Base-by-base conservation (phyloP, 2,113 vertebrate genomes). In the Edolisoma coerulescens region DNA sequence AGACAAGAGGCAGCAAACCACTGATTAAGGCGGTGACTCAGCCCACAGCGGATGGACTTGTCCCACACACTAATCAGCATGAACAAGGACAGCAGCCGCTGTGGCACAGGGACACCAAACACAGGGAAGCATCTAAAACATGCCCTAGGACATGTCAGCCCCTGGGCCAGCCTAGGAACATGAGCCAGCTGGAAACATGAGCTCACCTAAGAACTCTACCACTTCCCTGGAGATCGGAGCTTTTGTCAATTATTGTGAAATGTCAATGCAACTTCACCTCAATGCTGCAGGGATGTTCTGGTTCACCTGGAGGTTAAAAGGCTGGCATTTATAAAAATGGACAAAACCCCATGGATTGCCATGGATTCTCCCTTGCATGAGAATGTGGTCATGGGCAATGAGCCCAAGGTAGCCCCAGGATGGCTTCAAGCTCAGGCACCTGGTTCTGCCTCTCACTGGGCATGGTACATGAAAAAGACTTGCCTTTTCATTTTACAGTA, bases 11-110 rank as follows among this genome's bases (percentile, higher is more conserved):
- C 59, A 67, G 41, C 83, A 74, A 90, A 33, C 5, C 60, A n/a
- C 33, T 92, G 76, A 92, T 71, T 57, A 90, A 84, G 44, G 59
- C 1, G 2, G 41, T 95, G 92, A 95, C 50, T 91, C 81, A 96
- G 75, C 0, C 1, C 4, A 3, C 42, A 42, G 53, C 0, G 28
- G 59, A 84, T 33, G 42, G 75, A 53, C 71, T 80, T 87, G 75
- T 75, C 81, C 77, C 77, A 57, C 81, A 27, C 56, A 21, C 2
- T 21, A 16, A 64, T 56, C 53, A 94, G 39, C 45, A 7, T 3
- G 42, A 79, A 2, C 57, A 63, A 54, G 37, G 61, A 44, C 47
- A 71, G 49, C 49, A 92, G 63, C 33, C 2, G 0, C 75, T 39
- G 41, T 39, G 61, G 7, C 67, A 57, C 76, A 73, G 52, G 59